These are phyloP conservation scores for Lysandra bellargus DNA, from an alignment of 2,888 invertebrate species.

Conservation along the genomic window DNA sequence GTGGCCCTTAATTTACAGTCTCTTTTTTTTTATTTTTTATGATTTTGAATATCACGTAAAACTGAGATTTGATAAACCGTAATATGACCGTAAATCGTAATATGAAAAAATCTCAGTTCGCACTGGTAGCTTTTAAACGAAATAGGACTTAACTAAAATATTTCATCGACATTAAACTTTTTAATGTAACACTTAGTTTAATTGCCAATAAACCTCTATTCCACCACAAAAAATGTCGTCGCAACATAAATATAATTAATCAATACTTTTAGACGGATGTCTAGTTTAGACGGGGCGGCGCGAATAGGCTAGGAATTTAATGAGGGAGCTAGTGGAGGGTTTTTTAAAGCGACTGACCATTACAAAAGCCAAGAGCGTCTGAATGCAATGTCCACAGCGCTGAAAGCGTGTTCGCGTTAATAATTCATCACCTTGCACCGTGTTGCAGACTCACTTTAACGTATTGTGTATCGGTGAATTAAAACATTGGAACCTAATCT, in stretches of 20 bases:
- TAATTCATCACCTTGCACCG: slow-evolving; percentile 22
- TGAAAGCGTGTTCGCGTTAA: slow-evolving; percentile 26
- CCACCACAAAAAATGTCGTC: not conserved
- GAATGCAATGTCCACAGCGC: slow-evolving; percentile 57
- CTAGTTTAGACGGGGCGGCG: slow-evolving; percentile 49
- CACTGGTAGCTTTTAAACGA: too few species aligned
- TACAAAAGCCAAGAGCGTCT: slow-evolving; percentile 61
- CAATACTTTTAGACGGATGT: slow-evolving; percentile 5
- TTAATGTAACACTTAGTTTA: too few species aligned
- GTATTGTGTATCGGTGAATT: not conserved
- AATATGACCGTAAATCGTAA: too few species aligned
- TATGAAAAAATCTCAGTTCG: too few species aligned
- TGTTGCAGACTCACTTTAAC: not conserved
- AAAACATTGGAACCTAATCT: not conserved
- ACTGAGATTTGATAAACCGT: too few species aligned
- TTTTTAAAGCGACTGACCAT: slow-evolving; percentile 66
- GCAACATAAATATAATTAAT: not conserved
- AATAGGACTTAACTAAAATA: too few species aligned
- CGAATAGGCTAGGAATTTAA: slow-evolving; percentile 70
- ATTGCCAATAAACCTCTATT: not conserved
- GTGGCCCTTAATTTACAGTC: too few species aligned
- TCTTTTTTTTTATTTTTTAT: too few species aligned
- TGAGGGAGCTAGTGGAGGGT: slow-evolving; percentile 60
- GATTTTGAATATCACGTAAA: too few species aligned
- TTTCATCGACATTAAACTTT: too few species aligned